These are phyloP conservation scores for Paramormyrops kingsleyae DNA, from an alignment of 2,113 vertebrate genomes.

Conservation along the genomic window DNA sequence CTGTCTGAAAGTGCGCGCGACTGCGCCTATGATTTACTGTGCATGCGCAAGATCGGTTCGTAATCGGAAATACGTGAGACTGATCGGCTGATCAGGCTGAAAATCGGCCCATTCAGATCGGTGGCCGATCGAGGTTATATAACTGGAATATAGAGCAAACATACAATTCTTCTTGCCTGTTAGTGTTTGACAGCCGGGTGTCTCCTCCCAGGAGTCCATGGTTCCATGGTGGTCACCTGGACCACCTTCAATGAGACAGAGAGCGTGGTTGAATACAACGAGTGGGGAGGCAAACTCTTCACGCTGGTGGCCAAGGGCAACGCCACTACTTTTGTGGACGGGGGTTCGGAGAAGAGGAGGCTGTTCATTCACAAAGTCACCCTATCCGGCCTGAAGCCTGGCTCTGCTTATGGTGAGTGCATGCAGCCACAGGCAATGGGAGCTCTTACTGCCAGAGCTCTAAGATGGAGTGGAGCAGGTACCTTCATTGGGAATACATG, in stretches of 20 bases:
- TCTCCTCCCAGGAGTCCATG: conserved; percentile 52
- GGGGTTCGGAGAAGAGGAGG: conserved; percentile 56
- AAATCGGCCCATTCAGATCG: no score
- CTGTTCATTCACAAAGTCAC: conserved; percentile 73
- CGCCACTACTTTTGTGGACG: conserved; percentile 62
- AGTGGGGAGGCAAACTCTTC: conserved; percentile 51
- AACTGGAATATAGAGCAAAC: neutral
- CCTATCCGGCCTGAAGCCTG: conserved; percentile 57
- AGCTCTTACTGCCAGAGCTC: neutral
- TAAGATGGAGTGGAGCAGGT: neutral
- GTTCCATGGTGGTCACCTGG: conserved; percentile 76
- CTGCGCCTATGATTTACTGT: no score
- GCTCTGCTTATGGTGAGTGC: conserved; percentile 60
- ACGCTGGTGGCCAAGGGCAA: conserved; percentile 50
- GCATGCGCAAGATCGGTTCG: no score
- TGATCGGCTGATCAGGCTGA: no score
- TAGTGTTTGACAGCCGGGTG: conserved; percentile 10
- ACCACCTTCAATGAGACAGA: conserved; percentile 61
- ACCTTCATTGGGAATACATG: neutral
- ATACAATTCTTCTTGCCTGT: neutral
- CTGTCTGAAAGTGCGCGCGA: no score
- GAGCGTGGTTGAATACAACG: conserved; percentile 65
- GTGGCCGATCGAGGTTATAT: neutral
- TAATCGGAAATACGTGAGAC: no score
- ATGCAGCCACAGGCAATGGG: neutral